Evolutionary conservation across 2,888 invertebrate genomes (phyloP).

Genomic region (Chydorus sphaericus): DNA sequence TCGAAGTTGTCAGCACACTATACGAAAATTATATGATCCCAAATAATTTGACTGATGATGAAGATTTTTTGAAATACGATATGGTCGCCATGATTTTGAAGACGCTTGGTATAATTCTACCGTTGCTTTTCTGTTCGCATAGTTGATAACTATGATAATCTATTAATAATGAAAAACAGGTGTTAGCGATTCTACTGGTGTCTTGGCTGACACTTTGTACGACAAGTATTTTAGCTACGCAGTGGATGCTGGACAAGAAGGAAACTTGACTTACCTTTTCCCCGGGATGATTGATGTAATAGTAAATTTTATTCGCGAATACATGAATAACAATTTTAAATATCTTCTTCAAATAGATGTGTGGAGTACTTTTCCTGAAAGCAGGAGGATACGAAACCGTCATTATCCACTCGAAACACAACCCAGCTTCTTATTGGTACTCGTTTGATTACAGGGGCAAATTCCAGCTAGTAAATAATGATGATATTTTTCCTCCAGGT

Average conservation of each 20-base stretch:
- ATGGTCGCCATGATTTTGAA: constrained; percentile 15
- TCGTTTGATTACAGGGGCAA: constrained; percentile 35
- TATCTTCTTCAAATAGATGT: constrained; percentile 28
- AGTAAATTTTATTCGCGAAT: background rate
- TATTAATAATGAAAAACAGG: constrained; percentile 22
- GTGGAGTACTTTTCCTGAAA: constrained; percentile 34
- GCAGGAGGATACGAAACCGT: constrained; percentile 30
- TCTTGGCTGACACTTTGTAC: constrained; percentile 30
- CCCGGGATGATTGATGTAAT: constrained; percentile 37
- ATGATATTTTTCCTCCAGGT: constrained; percentile 16
- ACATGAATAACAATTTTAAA: background rate
- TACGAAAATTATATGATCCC: too few species aligned
- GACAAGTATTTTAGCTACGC: constrained; percentile 30
- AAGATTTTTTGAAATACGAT: constrained; percentile 14
- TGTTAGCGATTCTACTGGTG: constrained; percentile 31
- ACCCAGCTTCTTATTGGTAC: constrained; percentile 32
- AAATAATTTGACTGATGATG: too few species aligned
- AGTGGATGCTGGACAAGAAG: constrained; percentile 21
- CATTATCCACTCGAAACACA: constrained; percentile 26
- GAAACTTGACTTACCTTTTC: constrained; percentile 31
- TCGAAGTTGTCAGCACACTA: too few species aligned
- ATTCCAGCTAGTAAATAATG: constrained; percentile 18
- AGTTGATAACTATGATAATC: background rate
- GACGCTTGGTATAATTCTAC: constrained; percentile 17
- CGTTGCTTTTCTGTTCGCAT: too few species aligned